Conservation (phyloP, 92 coral and sea anemone species). For the Chrysogorgia sp. region DNA sequence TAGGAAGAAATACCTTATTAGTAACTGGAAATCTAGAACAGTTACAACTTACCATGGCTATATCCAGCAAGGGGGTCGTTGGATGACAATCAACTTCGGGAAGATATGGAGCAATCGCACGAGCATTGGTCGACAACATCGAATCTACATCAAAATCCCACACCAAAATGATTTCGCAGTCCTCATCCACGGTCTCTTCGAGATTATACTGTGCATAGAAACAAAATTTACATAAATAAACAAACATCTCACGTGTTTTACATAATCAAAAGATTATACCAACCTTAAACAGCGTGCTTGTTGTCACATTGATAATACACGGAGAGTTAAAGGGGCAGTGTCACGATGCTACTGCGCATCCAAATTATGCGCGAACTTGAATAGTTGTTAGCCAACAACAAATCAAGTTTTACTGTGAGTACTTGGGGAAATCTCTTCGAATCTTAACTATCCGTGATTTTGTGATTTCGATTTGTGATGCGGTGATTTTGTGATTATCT, state of each 20-base stretch:
- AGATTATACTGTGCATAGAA: neutral
- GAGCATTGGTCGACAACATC: conserved; percentile 1
- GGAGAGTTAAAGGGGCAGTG: conserved; percentile 39
- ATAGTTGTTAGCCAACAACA: too few species aligned
- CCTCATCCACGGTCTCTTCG: conserved; percentile 13
- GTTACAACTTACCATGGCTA: conserved; percentile 17
- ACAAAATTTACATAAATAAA: neutral
- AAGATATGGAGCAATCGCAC: neutral
- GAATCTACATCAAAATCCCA: conserved; percentile 33
- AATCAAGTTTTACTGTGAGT: too few species aligned
- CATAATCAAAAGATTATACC: neutral
- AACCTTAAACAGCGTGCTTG: conserved; percentile 35
- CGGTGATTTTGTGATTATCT: too few species aligned
- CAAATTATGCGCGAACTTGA: too few species aligned
- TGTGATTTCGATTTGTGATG: too few species aligned
- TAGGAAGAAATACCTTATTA: neutral
- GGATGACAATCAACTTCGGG: conserved; percentile 3
- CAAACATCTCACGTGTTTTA: neutral
- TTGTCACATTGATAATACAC: conserved; percentile 13
- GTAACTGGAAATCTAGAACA: conserved; percentile 18
- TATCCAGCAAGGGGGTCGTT: conserved; percentile 22
- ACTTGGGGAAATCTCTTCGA: too few species aligned
- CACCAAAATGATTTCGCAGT: conserved; percentile 11
- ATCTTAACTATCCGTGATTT: too few species aligned
- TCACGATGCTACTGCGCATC: too few species aligned